phyloP scores from a whole-genome alignment of 1,140 invertebrate genomes.

The Dendroctonus valens region DNA sequence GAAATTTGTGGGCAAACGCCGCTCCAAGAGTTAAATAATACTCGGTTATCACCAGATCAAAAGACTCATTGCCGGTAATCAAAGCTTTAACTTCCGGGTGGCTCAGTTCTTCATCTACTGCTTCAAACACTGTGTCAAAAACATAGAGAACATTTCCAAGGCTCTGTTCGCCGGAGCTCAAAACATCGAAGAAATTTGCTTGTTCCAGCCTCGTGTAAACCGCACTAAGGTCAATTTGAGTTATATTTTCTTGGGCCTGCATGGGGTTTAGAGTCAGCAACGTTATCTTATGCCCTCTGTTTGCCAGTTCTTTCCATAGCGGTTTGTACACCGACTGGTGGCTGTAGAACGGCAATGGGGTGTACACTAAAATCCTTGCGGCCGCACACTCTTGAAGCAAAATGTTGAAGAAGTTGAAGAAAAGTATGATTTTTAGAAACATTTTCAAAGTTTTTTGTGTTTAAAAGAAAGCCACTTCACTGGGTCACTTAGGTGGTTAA shows the following conservation, averaged over 20 bases:
- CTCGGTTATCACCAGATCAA: slow-evolving; percentile 25
- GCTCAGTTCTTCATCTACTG: neutral
- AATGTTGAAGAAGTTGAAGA: too few relatives aligned
- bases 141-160: neutral
- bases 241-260: slow-evolving; percentile 7
- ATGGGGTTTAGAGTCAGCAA: slow-evolving; percentile 28
- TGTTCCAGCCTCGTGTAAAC: neutral
- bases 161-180: slow-evolving; percentile 5
- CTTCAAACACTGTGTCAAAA: neutral
- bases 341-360: slow-evolving; percentile 48
- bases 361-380: slow-evolving; percentile 45
- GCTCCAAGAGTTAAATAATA: neutral
- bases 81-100: neutral
- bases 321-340: slow-evolving; percentile 48
- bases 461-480: too few relatives aligned
- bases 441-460: too few relatives aligned
- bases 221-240: slow-evolving; percentile 3
- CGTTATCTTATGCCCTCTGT: slow-evolving; percentile 45
- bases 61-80: neutral
- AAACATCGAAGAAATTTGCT: neutral
- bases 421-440: too few relatives aligned
- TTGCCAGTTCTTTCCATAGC: slow-evolving; percentile 46
- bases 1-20: slow-evolving; percentile 1
- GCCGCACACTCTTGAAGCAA: too few relatives aligned
- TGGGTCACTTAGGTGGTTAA: too few relatives aligned